Percentiles rank a stretch among this genome's conserved stretches.
These are phyloP conservation scores for Bradypus variegatus DNA, from an alignment of 2,797 vertebrate genomes.

Conservation along the genomic window DNA sequence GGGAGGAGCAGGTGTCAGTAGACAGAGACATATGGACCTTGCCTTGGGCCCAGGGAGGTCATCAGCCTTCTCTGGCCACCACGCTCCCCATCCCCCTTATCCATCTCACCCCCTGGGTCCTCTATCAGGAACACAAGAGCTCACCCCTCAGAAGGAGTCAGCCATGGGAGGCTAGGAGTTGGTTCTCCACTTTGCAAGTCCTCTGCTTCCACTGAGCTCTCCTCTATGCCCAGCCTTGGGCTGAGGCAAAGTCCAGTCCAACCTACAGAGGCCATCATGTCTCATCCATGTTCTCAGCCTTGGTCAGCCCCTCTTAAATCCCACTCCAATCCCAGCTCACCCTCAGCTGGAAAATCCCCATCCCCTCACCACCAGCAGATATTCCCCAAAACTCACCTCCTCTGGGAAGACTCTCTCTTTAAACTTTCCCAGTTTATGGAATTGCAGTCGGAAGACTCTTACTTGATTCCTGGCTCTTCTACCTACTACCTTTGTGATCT, in stretches of 20 bases:
- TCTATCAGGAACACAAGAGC: not conserved
- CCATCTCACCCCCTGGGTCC: not conserved
- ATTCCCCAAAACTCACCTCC: not conserved
- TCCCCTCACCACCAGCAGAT: not conserved
- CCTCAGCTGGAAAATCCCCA: not conserved
- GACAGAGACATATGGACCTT: not conserved
- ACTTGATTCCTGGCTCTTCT: not conserved
- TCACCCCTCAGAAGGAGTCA: not conserved
- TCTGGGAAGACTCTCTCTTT: not conserved
- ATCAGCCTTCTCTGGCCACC: not conserved
- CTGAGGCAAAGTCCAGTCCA: not conserved
- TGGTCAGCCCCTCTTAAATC: not conserved
- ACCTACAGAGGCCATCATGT: not conserved
- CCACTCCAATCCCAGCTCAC: not conserved
- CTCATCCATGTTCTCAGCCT: not conserved
- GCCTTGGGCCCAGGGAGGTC: not conserved
- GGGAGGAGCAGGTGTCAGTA: not conserved
- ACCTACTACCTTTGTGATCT: not conserved
- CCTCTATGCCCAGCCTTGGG: not conserved
- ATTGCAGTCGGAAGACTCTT: not conserved
- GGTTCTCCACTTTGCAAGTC: not conserved
- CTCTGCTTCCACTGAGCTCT: not conserved
- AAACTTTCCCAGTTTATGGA: not conserved
- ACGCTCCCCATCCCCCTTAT: not conserved
- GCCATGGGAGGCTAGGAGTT: not conserved